Conservation (phyloP, 92 coral and sea anemone genomes). For the Palythoa grandis region DNA sequence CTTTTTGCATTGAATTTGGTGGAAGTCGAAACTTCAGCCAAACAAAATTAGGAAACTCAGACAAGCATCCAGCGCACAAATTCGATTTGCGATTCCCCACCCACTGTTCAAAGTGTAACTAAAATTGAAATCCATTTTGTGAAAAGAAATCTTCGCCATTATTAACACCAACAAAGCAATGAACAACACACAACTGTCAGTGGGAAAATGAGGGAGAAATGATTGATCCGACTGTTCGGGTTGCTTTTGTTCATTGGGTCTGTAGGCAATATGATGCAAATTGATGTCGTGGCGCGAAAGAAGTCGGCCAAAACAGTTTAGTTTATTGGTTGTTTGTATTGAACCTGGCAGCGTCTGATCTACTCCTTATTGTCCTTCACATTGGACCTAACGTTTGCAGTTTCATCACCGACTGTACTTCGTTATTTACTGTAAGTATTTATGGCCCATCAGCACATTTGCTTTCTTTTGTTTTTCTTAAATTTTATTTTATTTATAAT, state of each 20-base stretch:
- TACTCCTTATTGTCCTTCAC: slow-evolving; percentile 10
- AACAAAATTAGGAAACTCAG: too few species aligned
- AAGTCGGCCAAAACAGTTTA: background rate
- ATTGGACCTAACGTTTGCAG: slow-evolving; percentile 23
- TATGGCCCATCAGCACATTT: slow-evolving; percentile 28
- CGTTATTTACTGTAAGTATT: slow-evolving; percentile 23
- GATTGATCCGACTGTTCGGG: background rate
- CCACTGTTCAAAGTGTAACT: background rate
- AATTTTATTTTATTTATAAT: too few species aligned
- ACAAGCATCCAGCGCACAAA: too few species aligned
- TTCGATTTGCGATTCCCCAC: too few species aligned
- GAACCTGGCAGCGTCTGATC: slow-evolving; percentile 24
- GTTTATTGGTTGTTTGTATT: slow-evolving; percentile 16
- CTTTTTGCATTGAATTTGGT: too few species aligned
- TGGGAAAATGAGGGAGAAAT: background rate
- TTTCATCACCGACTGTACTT: slow-evolving; percentile 16
- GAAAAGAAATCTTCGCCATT: too few species aligned
- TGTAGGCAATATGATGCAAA: slow-evolving; percentile 15
- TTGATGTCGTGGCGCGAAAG: background rate
- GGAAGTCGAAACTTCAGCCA: too few species aligned
- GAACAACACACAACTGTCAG: slow-evolving; percentile 13
- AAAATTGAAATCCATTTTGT: too few species aligned
- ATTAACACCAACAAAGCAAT: background rate
- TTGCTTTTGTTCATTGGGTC: slow-evolving; percentile 8
- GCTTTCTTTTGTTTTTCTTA: too few species aligned